Base-by-base conservation (phyloP, 2,797 vertebrate species). In the Paramormyrops hopkinsi region DNA sequence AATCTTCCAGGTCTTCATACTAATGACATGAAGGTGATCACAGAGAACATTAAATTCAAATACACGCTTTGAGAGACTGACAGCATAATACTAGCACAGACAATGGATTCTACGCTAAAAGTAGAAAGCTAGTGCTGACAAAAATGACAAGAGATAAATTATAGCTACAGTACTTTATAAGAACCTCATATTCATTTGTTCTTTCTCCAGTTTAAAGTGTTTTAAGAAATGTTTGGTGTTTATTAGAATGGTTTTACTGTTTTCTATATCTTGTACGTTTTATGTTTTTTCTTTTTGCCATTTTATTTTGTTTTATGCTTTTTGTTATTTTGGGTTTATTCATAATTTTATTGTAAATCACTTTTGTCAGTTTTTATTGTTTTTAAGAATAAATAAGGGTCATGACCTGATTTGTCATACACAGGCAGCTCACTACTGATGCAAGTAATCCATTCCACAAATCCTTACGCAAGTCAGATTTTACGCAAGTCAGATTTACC, bases 1-100 rank as follows among this genome's bases (percentile, higher is more conserved):
- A 96, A 51, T 96, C 96, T 73, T 96, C 94, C 91, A 98, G 90
- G 91, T 98, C 97, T 0, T 93, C 90, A n/a, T 97, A 96, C 98
- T 98, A 89, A 59, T 14, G 1, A 0, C 19, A 0, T 17, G 12
- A 54, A 54, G 3, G 9, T 19, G n/a, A 54, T n/a, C 62, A 86
- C 4, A 76, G 37, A 17, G 53, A 22, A 88, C n/a, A 8, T 22
- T 88, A 22, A 83, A 51, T 82, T 37, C 9, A 37, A 29, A 48
- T 14, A 2, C 33, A n/a, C 46, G 6, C 22, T 50, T 19, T 54
- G 7, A 82, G 11, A 53, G 48, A 56, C 17, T 56, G 73, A 79
- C 41, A 44, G 19, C 73, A n/a, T 41, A 79, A n/a, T 17, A 79
- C 5, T 44, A 29, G 41, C 41, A 44, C 73, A 44, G 37, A 79